Evolutionary conservation across 2,888 invertebrate species (phyloP).

Genomic region (Phorcus lineatus): DNA sequence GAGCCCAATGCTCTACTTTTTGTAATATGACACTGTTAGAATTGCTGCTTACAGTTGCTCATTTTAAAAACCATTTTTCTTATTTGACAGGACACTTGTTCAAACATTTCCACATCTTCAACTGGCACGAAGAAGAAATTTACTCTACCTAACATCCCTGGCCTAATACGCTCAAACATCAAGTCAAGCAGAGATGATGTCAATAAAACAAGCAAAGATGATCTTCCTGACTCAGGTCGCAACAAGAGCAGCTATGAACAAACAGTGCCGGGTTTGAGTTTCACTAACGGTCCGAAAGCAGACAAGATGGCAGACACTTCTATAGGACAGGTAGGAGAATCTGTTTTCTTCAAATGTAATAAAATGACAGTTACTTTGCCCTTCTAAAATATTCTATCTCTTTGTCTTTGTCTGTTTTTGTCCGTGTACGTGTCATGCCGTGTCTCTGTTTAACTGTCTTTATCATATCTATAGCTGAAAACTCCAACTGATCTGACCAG

Average conservation of each 20-base stretch:
- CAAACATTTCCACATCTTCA: conserved; percentile 32
- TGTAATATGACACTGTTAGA: too few species aligned
- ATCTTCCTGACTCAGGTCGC: neutral
- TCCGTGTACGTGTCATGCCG: neutral
- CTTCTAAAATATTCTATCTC: neutral
- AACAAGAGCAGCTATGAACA: conserved; percentile 26
- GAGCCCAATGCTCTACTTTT: too few species aligned
- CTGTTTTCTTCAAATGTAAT: neutral
- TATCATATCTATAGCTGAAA: neutral
- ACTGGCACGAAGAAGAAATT: conserved; percentile 26
- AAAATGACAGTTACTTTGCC: too few species aligned
- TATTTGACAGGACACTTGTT: conserved; percentile 18
- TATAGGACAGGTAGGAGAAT: neutral
- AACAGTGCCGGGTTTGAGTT: conserved; percentile 11
- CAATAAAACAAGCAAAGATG: neutral
- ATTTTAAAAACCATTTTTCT: neutral
- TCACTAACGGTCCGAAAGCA: conserved; percentile 23
- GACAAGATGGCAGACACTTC: neutral
- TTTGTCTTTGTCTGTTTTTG: neutral
- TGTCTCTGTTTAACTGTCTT: neutral
- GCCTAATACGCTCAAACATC: neutral
- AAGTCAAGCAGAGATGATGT: conserved; percentile 22
- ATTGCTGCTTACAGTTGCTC: too few species aligned
- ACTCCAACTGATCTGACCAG: too few species aligned
- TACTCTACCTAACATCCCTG: neutral